phyloP scores from a whole-genome alignment of 2,888 invertebrate genomes.

The Calliphora vomitoria region DNA sequence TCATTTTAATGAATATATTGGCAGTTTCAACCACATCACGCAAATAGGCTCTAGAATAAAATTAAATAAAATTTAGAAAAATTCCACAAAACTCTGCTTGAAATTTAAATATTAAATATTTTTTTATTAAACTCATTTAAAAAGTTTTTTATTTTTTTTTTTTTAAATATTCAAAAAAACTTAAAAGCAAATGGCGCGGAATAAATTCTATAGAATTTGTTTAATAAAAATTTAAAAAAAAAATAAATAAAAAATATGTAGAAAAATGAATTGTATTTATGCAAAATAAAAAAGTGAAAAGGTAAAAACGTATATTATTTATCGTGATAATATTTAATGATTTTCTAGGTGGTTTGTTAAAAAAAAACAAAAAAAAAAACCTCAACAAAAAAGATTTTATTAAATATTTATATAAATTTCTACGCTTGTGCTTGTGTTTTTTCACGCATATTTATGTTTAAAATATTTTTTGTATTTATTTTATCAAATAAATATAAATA shows the following conservation, averaged over 20 bases:
- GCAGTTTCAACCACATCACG: constrained; percentile 95
- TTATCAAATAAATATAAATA: constrained; percentile 52
- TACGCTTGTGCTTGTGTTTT: background rate
- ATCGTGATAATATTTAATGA: constrained; percentile 58
- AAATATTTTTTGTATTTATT: constrained; percentile 33
- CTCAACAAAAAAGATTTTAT: background rate
- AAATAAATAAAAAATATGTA: background rate
- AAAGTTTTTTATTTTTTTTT: background rate
- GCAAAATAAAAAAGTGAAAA: background rate
- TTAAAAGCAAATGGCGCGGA: constrained; percentile 43
- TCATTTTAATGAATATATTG: constrained; percentile 95
- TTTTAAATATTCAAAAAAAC: background rate
- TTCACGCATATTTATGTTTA: constrained; percentile 13
- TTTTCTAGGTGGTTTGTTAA: constrained; percentile 58
- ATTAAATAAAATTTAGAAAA: constrained; percentile 16
- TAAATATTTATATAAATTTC: too few species aligned
- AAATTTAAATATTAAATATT: background rate
- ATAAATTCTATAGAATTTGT: constrained; percentile 36
- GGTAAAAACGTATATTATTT: background rate
- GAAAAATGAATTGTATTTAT: background rate
- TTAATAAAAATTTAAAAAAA: background rate
- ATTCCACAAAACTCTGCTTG: background rate
- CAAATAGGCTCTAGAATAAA: constrained; percentile 86
- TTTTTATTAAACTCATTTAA: too few species aligned
- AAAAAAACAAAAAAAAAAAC: constrained; percentile 29